phyloP scores from a whole-genome alignment of 2,113 vertebrate species.

The Carassius gibelio region DNA sequence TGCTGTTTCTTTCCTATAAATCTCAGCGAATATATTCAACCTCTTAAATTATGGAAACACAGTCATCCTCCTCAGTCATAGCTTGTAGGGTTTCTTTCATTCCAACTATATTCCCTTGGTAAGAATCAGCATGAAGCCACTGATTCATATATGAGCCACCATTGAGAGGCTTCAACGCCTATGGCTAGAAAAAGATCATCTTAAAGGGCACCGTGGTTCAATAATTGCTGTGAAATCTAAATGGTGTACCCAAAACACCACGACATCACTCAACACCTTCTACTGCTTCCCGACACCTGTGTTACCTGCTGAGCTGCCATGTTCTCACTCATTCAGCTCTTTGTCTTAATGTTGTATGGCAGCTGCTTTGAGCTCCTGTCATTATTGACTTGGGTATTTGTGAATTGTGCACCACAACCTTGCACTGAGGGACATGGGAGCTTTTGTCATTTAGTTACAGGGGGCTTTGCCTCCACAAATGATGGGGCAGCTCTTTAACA shows the following conservation, averaged over 20 bases:
- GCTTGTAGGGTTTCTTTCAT: too few relatives aligned
- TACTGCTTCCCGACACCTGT: slow-evolving; percentile 5
- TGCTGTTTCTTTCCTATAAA: slow-evolving; percentile 5
- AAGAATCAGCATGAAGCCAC: slow-evolving; percentile 24
- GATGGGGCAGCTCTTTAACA: slow-evolving; percentile 18
- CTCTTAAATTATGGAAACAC: slow-evolving; percentile 38
- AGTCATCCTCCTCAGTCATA: not conserved
- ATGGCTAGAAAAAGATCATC: slow-evolving; percentile 18
- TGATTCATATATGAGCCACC: slow-evolving; percentile 49
- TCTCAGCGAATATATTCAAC: slow-evolving; percentile 4
- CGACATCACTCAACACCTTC: slow-evolving; percentile 34
- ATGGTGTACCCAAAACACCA: slow-evolving; percentile 43
- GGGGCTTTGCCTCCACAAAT: slow-evolving; percentile 24
- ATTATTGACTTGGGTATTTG: slow-evolving; percentile 29
- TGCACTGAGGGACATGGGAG: not conserved
- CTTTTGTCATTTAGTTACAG: slow-evolving; percentile 31
- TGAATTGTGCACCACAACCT: not conserved
- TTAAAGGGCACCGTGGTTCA: slow-evolving; percentile 32
- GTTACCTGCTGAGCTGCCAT: slow-evolving; percentile 31
- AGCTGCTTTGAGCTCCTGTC: slow-evolving; percentile 18
- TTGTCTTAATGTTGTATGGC: slow-evolving; percentile 43
- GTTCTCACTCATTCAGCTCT: slow-evolving; percentile 30
- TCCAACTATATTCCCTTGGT: slow-evolving; percentile 47
- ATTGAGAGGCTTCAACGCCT: slow-evolving; percentile 1
- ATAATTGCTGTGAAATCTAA: slow-evolving; percentile 48